Percentiles rank a stretch among this genome's conserved stretches.
phyloP scores from a whole-genome alignment of 2,113 vertebrate genomes.

The Rattus rattus region DNA sequence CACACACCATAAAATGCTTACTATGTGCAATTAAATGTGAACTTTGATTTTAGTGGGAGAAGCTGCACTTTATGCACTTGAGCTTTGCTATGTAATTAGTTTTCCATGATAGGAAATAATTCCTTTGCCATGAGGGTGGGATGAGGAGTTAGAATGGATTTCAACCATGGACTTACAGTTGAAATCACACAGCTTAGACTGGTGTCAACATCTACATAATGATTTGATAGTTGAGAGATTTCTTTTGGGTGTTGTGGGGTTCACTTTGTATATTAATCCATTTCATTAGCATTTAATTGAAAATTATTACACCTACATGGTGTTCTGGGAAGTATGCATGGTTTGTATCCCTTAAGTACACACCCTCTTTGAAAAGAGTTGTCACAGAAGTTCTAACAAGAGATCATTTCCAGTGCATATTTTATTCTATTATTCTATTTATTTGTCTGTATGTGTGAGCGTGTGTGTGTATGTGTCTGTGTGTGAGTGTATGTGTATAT shows the following conservation, averaged over 20 bases:
- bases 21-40: background rate
- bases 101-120: slow-evolving; percentile 8
- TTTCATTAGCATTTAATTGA: slow-evolving; percentile 39
- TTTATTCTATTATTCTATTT: background rate
- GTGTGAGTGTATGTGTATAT: no score
- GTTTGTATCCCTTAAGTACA: background rate
- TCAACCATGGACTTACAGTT: background rate
- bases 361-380: background rate
- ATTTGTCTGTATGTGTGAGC: background rate
- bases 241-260: background rate
- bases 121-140: background rate
- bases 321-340: background rate
- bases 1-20: background rate
- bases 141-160: background rate
- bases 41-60: slow-evolving; percentile 31
- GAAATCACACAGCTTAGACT: background rate
- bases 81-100: slow-evolving; percentile 16
- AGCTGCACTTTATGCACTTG: slow-evolving; percentile 9
- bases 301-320: background rate
- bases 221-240: background rate
- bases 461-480: no score
- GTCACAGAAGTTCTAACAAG: background rate
- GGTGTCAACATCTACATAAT: slow-evolving; percentile 3
- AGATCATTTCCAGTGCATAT: background rate
- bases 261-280: background rate